phyloP scores from a whole-genome alignment of 1,140 invertebrate species.

The Arctopsyche grandis region DNA sequence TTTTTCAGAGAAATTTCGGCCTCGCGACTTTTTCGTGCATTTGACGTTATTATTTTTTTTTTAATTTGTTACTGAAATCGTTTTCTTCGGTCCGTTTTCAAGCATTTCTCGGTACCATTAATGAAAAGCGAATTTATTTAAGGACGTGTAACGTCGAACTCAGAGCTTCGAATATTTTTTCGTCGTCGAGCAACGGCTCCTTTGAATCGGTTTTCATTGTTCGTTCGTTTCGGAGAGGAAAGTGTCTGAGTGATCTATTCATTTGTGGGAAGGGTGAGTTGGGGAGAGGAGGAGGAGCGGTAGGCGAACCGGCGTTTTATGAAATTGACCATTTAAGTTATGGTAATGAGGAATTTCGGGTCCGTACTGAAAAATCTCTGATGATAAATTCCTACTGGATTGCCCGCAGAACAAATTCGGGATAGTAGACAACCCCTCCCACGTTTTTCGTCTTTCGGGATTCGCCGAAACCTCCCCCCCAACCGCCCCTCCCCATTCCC shows the following conservation, averaged over 20 bases:
- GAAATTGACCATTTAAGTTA: conserved; percentile 39
- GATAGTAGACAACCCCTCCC: background rate
- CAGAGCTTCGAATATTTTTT: background rate
- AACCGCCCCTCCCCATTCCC: background rate
- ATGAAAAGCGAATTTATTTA: background rate
- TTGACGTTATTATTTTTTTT: too few species aligned
- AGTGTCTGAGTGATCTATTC: conserved; percentile 13
- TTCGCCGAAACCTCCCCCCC: background rate
- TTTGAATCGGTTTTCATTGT: conserved; percentile 2
- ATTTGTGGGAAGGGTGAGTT: background rate
- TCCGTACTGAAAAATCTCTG: conserved; percentile 16
- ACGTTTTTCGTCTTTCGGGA: background rate
- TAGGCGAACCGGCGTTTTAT: conserved; percentile 16
- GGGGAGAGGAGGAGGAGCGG: background rate
- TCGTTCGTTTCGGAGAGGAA: background rate
- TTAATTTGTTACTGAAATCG: background rate
- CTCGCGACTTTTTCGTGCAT: too few species aligned
- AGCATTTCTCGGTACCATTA: background rate
- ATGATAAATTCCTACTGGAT: conserved; percentile 27
- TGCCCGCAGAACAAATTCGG: conserved; percentile 18
- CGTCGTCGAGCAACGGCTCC: background rate
- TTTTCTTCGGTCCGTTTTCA: background rate
- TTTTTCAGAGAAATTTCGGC: too few species aligned
- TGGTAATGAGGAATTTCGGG: conserved; percentile 31
- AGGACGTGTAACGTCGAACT: conserved; percentile 2